Percentiles rank a stretch among this genome's conserved stretches.
phyloP scores from a whole-genome alignment of 2,888 invertebrate species.

The Dicyrtoma fusca region DNA sequence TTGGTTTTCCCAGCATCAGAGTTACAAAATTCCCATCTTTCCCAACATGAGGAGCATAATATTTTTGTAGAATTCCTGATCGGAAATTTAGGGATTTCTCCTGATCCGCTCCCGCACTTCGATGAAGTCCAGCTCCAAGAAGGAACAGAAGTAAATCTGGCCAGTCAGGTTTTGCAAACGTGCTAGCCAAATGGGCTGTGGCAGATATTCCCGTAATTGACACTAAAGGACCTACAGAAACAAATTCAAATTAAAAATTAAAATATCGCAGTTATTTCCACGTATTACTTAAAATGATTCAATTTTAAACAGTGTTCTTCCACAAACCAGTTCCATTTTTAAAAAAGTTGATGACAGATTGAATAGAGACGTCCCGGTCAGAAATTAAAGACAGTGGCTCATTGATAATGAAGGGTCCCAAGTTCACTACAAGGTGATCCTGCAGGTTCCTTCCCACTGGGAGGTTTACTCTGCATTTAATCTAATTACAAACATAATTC shows the following conservation, averaged over 20 bases:
- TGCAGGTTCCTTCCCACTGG: slow-evolving; percentile 51
- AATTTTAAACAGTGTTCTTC: too few species aligned
- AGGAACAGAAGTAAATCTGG: slow-evolving; percentile 50
- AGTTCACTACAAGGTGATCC: slow-evolving; percentile 43
- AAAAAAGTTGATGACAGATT: slow-evolving; percentile 44
- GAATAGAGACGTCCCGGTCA: slow-evolving; percentile 47
- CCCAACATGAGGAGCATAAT: slow-evolving; percentile 47
- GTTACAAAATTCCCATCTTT: slow-evolving; percentile 51
- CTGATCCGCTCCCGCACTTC: slow-evolving; percentile 28
- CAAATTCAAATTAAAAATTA: not conserved
- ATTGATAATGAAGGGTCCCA: slow-evolving; percentile 46
- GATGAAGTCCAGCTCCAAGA: slow-evolving; percentile 27
- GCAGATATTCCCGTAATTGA: slow-evolving; percentile 49
- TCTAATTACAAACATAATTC: slow-evolving; percentile 23
- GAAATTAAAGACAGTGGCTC: slow-evolving; percentile 42
- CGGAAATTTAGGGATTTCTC: slow-evolving; percentile 38
- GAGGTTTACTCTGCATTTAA: slow-evolving; percentile 45
- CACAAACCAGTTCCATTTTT: slow-evolving; percentile 28
- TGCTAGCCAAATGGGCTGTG: slow-evolving; percentile 46
- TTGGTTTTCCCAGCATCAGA: slow-evolving; percentile 47
- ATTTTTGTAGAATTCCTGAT: slow-evolving; percentile 43
- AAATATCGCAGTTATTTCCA: too few species aligned
- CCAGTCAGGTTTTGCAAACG: slow-evolving; percentile 40
- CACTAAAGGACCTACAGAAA: slow-evolving; percentile 44
- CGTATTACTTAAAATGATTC: too few species aligned